Evolutionary conservation across 2,113 vertebrate genomes (phyloP).

Genomic region (Neogobius melanostomus): DNA sequence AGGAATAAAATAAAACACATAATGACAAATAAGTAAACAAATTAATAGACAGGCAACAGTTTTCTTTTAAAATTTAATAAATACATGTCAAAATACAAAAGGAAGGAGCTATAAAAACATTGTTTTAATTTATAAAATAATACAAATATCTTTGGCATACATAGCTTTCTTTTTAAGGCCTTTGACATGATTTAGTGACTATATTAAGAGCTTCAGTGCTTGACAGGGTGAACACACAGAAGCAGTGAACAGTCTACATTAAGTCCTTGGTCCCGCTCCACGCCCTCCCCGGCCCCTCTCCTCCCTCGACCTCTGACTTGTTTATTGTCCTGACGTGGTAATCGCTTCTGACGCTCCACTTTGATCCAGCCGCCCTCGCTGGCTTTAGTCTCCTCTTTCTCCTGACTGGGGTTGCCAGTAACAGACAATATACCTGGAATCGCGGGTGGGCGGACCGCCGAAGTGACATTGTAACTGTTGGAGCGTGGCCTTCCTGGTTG

Average conservation of each 20-base stretch:
- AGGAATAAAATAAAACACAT: no score
- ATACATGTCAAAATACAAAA: conserved; percentile 10
- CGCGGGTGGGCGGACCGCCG: conserved; percentile 44
- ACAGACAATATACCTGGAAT: conserved; percentile 88
- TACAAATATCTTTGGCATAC: conserved; percentile 4
- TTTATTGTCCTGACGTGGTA: conserved; percentile 78
- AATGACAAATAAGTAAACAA: not conserved
- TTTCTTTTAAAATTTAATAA: conserved; percentile 18
- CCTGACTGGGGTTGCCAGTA: conserved; percentile 53
- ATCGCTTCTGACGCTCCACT: conserved; percentile 86
- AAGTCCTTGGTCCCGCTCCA: conserved; percentile 65
- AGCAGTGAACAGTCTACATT: conserved; percentile 28
- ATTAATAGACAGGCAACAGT: not conserved
- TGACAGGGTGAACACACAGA: conserved; percentile 19
- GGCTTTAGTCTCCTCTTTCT: conserved; percentile 76
- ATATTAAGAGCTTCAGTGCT: conserved; percentile 38
- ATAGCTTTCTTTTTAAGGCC: conserved; percentile 17
- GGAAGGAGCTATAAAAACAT: conserved; percentile 3
- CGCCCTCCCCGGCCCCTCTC: conserved; percentile 82
- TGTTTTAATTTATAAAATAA: not conserved
- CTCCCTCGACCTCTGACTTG: conserved; percentile 71
- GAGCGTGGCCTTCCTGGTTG: conserved; percentile 73
- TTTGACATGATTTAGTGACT: conserved; percentile 12
- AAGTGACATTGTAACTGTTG: conserved; percentile 45
- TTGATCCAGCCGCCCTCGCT: conserved; percentile 90